Conservation (phyloP, 2,888 invertebrate species). For the Ophion ventricosus region DNA sequence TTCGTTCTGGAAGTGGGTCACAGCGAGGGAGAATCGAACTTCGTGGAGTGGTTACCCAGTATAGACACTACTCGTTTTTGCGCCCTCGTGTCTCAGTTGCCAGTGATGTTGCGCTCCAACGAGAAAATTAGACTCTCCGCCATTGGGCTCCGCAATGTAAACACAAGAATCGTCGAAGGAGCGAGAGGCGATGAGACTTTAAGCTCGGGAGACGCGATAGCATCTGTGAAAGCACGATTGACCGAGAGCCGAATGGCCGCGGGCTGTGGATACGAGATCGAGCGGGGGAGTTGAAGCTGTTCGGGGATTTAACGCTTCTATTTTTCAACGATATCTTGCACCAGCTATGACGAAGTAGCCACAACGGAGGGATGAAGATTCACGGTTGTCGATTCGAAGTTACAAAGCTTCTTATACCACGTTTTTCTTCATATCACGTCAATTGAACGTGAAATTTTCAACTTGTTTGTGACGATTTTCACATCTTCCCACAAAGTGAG, state of each 20-base stretch:
- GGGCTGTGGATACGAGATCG: neutral
- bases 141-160: slow-evolving; percentile 38
- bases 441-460: too few relatives aligned
- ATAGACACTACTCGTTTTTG: slow-evolving; percentile 33
- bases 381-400: too few relatives aligned
- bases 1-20: slow-evolving; percentile 60
- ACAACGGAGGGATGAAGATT: too few relatives aligned
- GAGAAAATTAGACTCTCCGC: slow-evolving; percentile 66
- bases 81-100: slow-evolving; percentile 9
- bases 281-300: neutral
- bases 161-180: slow-evolving; percentile 39
- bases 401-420: too few relatives aligned
- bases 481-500: too few relatives aligned
- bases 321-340: neutral
- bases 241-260: slow-evolving; percentile 34
- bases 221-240: slow-evolving; percentile 67
- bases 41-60: slow-evolving; percentile 23
- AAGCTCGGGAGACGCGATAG: slow-evolving; percentile 51
- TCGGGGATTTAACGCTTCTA: slow-evolving; percentile 14
- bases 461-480: too few relatives aligned
- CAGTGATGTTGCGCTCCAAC: slow-evolving; percentile 39
- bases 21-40: slow-evolving; percentile 61
- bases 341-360: too few relatives aligned
- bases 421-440: too few relatives aligned
- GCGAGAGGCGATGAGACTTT: slow-evolving; percentile 44